These are phyloP conservation scores for Atractosteus spatula DNA, from an alignment of 2,113 vertebrate species.

Conservation along the genomic window DNA sequence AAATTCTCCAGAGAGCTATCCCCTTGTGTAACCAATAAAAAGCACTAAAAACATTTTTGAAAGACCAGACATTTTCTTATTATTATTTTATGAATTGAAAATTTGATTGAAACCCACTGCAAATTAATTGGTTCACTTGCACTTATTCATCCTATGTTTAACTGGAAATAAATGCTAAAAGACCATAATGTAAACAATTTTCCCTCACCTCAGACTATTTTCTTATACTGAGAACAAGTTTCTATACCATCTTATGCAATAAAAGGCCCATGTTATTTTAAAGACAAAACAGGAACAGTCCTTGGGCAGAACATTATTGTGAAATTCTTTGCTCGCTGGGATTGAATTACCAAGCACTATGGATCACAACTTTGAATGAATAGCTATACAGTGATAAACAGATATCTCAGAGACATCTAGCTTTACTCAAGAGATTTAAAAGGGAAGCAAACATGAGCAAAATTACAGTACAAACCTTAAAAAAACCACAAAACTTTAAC, in stretches of 20 bases:
- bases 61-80: slow-evolving; percentile 7
- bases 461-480: no score
- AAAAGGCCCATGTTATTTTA: background rate
- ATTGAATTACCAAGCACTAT: background rate
- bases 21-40: slow-evolving; percentile 2
- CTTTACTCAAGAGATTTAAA: background rate
- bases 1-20: slow-evolving; percentile 3
- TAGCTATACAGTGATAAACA: background rate
- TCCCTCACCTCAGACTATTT: background rate
- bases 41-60: slow-evolving; percentile 6
- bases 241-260: no score
- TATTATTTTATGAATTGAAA: background rate
- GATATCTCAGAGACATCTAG: background rate
- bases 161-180: background rate
- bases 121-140: slow-evolving; percentile 1
- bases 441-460: background rate
- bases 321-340: background rate
- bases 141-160: background rate
- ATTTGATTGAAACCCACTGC: slow-evolving; percentile 6
- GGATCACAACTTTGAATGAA: background rate
- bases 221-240: background rate
- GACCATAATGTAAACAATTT: background rate
- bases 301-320: background rate
- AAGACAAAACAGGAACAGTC: background rate
- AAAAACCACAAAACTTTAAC: no score